Evolutionary conservation across 2,797 vertebrate genomes (phyloP), one percentile per base, ranked within the genome.

Genomic region (Channa striata): DNA sequence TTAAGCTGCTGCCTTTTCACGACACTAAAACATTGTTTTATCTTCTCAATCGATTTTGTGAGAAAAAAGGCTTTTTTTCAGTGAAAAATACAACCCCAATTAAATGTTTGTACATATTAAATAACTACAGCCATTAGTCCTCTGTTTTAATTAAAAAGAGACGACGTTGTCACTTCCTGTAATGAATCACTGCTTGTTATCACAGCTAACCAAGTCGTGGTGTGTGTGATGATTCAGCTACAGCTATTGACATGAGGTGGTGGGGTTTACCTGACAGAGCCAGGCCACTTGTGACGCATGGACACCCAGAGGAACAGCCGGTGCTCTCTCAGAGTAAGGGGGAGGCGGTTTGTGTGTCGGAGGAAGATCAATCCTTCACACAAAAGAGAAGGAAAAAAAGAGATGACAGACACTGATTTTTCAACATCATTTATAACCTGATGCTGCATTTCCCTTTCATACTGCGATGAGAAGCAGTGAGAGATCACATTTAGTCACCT

Each of bases 301-400:
- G 81, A 93, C 91, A 77, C 91, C 93, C 83, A 92, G 67, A 52
- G 93, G 92, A 78, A 89, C 80, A 59, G 89, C 88, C 5, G 90
- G 87, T 17, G 90, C 83, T 81, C 90, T 90, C 85, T 91, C 90
- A 0, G 89, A 82, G 84, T 94, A 93, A 44, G 89, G 92, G 78
- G 93, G 93, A 30, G 93, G 93, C 0, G 93, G 93, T 71, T 94
- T 94, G 90, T 95, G 94, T 66, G 94, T 94, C 37, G 93, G 93
- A 77, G 94, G 94, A 82, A 95, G 94, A 80, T 95, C 94, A 85
- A 95, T 95, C 72, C 94, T 95, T 88, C 42, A 70, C 52, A 72
- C 57, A 68, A 25, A 44, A 60, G 34, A 72, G 33, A 62, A 47
- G 49, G 19, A 6, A 16, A 47, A 36, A 30, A 52, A 6, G 6